These are phyloP conservation scores for Leucania comma DNA, from an alignment of 2,888 invertebrate species.

Conservation along the genomic window DNA sequence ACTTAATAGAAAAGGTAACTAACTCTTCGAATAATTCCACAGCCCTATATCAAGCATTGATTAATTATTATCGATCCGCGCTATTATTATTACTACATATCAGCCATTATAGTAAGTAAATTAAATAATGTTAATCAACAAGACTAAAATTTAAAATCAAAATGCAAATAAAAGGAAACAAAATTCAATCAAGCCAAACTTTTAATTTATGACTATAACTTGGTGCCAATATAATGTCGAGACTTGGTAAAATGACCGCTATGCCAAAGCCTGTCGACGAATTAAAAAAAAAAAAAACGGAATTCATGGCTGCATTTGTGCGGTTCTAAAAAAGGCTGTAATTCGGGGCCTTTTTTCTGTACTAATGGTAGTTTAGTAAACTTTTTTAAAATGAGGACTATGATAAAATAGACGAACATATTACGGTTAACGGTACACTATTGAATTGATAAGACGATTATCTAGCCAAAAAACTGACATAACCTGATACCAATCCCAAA, in stretches of 20 bases:
- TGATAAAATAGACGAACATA: background rate
- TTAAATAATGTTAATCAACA: no score
- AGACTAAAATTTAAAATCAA: background rate
- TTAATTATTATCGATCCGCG: no score
- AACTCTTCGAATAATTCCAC: no score
- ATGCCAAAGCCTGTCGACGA: background rate
- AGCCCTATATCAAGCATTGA: no score
- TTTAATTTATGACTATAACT: conserved; percentile 31
- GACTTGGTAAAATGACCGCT: background rate
- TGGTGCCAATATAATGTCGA: conserved; percentile 8
- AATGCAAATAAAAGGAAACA: conserved; percentile 2
- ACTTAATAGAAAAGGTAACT: no score
- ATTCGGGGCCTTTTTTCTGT: background rate
- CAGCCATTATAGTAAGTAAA: no score
- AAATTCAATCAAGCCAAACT: conserved; percentile 20
- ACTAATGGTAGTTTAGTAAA: background rate
- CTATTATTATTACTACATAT: no score
- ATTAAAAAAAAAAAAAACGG: conserved; percentile 8
- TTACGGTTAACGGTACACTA: background rate
- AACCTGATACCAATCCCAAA: background rate
- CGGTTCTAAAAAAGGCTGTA: background rate
- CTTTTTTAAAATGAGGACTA: background rate
- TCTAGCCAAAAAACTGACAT: background rate
- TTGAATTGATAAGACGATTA: background rate
- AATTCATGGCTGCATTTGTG: background rate